A percentile compares a stretch with the other conserved stretches of the same genome.
Conservation (phyloP, 2,797 vertebrate genomes). For the Semotilus atromaculatus region DNA sequence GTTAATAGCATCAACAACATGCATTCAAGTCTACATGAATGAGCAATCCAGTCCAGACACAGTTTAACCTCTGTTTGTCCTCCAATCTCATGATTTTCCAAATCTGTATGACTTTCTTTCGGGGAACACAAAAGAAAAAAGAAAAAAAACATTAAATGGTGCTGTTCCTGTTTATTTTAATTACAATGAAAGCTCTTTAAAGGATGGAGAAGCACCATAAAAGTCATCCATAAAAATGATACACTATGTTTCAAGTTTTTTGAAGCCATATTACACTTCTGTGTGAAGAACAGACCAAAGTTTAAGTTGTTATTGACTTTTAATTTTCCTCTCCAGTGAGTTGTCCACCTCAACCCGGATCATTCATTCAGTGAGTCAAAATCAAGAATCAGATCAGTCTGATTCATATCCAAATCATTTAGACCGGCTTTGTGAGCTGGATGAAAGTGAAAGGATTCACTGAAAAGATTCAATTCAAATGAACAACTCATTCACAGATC, state of each 20-base stretch:
- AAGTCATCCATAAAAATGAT: background rate
- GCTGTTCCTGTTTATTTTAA: background rate
- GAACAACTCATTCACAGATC: background rate
- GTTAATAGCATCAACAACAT: background rate
- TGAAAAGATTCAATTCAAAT: background rate
- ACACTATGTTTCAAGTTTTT: background rate
- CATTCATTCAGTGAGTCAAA: background rate
- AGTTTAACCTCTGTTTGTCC: conserved; percentile 11
- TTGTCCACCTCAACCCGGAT: background rate
- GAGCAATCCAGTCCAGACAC: background rate
- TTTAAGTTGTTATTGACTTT: too few relatives aligned
- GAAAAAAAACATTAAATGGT: background rate
- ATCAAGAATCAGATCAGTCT: background rate
- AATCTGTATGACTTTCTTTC: background rate
- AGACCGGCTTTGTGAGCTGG: background rate
- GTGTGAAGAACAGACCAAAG: background rate
- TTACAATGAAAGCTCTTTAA: conserved; percentile 14
- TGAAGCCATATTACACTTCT: background rate
- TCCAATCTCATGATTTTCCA: background rate
- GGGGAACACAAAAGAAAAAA: background rate
- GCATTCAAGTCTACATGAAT: background rate
- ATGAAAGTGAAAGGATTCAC: background rate
- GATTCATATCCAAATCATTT: background rate
- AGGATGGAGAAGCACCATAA: background rate
- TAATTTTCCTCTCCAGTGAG: background rate